Evolutionary conservation across 2,888 invertebrate species (phyloP).

Genomic region (Metallyticus violacea): DNA sequence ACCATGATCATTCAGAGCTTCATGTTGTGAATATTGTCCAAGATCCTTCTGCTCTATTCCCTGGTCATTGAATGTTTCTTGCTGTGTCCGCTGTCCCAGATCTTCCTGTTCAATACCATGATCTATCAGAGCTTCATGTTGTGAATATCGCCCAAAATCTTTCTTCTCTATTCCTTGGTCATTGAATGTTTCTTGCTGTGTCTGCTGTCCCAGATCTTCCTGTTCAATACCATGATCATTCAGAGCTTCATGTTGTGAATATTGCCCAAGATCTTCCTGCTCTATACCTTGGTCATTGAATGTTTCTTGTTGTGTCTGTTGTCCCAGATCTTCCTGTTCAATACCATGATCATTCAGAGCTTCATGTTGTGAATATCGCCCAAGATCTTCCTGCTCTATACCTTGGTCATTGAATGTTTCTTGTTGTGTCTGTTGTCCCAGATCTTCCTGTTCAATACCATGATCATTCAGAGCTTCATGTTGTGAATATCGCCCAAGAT

Average conservation of each 20-base stretch:
- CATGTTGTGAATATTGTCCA: conserved; percentile 34
- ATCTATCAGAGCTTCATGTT: conserved; percentile 42
- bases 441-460: not conserved
- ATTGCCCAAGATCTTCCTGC: conserved; percentile 21
- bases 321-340: not conserved
- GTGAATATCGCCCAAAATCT: not conserved
- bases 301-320: conserved; percentile 34
- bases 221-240: conserved; percentile 40
- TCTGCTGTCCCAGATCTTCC: conserved; percentile 16
- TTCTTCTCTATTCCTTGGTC: not conserved
- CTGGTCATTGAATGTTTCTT: not conserved
- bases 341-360: conserved; percentile 23
- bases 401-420: not conserved
- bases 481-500: conserved; percentile 34
- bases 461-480: conserved; percentile 29
- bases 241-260: conserved; percentile 36
- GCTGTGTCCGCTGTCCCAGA: conserved; percentile 33
- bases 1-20: conserved; percentile 24
- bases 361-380: conserved; percentile 38
- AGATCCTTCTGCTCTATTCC: conserved; percentile 32
- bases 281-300: not conserved
- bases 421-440: conserved; percentile 33
- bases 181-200: not conserved
- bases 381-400: conserved; percentile 32
- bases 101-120: conserved; percentile 41